Percentiles rank a stretch among this genome's conserved stretches.
phyloP scores from a whole-genome alignment of 2,888 invertebrate genomes.

The Sphinx pinastri region DNA sequence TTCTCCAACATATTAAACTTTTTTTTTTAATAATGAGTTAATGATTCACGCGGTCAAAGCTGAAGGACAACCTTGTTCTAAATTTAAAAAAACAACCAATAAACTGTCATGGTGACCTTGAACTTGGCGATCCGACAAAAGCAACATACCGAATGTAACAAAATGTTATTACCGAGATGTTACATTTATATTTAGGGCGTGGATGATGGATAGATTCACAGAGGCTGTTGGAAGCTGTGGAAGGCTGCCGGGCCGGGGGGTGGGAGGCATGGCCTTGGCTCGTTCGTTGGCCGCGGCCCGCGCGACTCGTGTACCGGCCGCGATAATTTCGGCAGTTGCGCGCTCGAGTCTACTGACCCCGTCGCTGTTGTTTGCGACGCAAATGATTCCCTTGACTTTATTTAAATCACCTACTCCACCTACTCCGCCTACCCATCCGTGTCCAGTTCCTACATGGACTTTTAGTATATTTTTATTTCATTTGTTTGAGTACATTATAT shows the following conservation, averaged over 20 bases:
- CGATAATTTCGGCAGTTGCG: slow-evolving; percentile 81
- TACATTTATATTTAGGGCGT: slow-evolving; percentile 12
- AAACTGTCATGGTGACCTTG: slow-evolving; percentile 2
- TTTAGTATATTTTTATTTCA: slow-evolving; percentile 5
- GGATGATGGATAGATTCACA: slow-evolving; percentile 36
- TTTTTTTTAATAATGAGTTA: not conserved
- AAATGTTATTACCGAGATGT: slow-evolving; percentile 22
- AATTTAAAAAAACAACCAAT: slow-evolving; percentile 6
- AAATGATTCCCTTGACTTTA: slow-evolving; percentile 81
- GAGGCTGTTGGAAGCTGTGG: slow-evolving; percentile 40
- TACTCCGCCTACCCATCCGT: slow-evolving; percentile 48
- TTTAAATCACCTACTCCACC: slow-evolving; percentile 69
- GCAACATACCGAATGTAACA: slow-evolving; percentile 9
- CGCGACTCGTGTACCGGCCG: slow-evolving; percentile 71
- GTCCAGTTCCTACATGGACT: slow-evolving; percentile 8
- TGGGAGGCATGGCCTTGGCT: slow-evolving; percentile 70
- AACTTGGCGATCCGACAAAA: not conserved
- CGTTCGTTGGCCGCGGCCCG: slow-evolving; percentile 73
- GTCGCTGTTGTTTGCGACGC: slow-evolving; percentile 77
- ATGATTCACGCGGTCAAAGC: not conserved
- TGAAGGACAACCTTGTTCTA: not conserved
- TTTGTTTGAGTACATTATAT: not conserved
- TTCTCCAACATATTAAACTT: no score
- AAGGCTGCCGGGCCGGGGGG: slow-evolving; percentile 40
- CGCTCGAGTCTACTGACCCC: slow-evolving; percentile 80